These are phyloP conservation scores for Paedocypris micromegethes DNA, from an alignment of 2,797 vertebrate genomes.

Conservation along the genomic window DNA sequence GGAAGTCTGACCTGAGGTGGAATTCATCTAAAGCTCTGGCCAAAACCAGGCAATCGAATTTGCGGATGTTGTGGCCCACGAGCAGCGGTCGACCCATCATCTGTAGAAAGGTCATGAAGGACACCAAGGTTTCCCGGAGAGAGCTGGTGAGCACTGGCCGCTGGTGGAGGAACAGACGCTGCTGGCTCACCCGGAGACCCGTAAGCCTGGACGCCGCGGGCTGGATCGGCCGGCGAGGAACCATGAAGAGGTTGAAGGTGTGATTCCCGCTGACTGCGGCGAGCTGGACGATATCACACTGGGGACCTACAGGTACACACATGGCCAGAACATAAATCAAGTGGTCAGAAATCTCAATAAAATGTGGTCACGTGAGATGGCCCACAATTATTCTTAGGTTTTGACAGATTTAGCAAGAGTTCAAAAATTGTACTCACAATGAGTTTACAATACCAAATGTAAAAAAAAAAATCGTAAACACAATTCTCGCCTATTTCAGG, in stretches of 20 bases:
- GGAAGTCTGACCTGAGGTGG: slow-evolving; percentile 55
- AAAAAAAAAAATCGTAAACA: no score
- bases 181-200: slow-evolving; percentile 60
- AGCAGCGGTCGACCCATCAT: slow-evolving; percentile 60
- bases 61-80: slow-evolving; percentile 66
- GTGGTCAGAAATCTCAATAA: neutral
- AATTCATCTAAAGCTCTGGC: slow-evolving; percentile 56
- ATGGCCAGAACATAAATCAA: neutral
- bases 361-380: no score
- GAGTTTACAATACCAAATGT: no score
- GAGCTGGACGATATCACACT: slow-evolving; percentile 69
- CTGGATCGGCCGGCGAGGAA: slow-evolving; percentile 61
- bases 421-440: no score
- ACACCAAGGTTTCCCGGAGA: slow-evolving; percentile 60
- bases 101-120: slow-evolving; percentile 67
- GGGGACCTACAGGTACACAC: slow-evolving; percentile 46
- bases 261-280: slow-evolving; percentile 66
- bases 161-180: slow-evolving; percentile 57
- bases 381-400: no score
- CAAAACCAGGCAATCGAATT: slow-evolving; percentile 65
- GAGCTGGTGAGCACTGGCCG: slow-evolving; percentile 61
- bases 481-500: no score
- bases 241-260: slow-evolving; percentile 64
- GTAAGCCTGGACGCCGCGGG: slow-evolving; percentile 59
- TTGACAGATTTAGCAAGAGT: no score